A percentile compares a stretch with the other conserved stretches of the same genome.
Evolutionary conservation across 2,797 vertebrate genomes (phyloP).

Genomic region (Scleropages formosus): DNA sequence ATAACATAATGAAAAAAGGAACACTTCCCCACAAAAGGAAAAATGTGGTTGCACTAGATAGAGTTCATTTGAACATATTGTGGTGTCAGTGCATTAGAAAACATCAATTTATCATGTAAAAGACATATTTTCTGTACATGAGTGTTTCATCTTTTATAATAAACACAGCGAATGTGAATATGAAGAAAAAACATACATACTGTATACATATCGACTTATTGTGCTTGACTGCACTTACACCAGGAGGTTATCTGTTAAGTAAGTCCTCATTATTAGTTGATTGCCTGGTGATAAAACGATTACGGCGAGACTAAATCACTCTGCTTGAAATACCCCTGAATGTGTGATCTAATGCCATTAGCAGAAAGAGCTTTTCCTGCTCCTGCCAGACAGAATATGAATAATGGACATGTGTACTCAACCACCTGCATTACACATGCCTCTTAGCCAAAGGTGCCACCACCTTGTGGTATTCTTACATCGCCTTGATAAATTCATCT

Average conservation of each 20-base stretch:
- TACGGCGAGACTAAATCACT: constrained; percentile 50
- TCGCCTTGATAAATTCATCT: constrained; percentile 37
- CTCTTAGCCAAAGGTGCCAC: constrained; percentile 37
- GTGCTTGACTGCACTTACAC: background rate
- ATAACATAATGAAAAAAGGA: constrained; percentile 68
- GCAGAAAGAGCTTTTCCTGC: background rate
- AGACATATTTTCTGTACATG: constrained; percentile 58
- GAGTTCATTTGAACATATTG: constrained; percentile 66
- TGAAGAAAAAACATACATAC: background rate
- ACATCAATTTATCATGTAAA: constrained; percentile 63
- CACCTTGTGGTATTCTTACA: constrained; percentile 30
- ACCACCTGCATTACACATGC: constrained; percentile 32
- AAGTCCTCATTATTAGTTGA: constrained; percentile 66
- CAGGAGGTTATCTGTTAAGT: constrained; percentile 29
- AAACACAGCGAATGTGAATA: constrained; percentile 39
- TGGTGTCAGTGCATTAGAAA: constrained; percentile 57
- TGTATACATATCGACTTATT: constrained; percentile 4
- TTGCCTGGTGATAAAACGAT: constrained; percentile 58
- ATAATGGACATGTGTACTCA: constrained; percentile 38
- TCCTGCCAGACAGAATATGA: constrained; percentile 32
- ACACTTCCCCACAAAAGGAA: constrained; percentile 47
- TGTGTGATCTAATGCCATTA: constrained; percentile 42
- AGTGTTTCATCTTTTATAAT: constrained; percentile 56
- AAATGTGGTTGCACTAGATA: constrained; percentile 53
- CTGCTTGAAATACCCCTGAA: constrained; percentile 43